A percentile compares a stretch with the other conserved stretches of the same genome.
phyloP scores from a whole-genome alignment of 2,888 invertebrate species.

The Zhuqinia jingwanae region DNA sequence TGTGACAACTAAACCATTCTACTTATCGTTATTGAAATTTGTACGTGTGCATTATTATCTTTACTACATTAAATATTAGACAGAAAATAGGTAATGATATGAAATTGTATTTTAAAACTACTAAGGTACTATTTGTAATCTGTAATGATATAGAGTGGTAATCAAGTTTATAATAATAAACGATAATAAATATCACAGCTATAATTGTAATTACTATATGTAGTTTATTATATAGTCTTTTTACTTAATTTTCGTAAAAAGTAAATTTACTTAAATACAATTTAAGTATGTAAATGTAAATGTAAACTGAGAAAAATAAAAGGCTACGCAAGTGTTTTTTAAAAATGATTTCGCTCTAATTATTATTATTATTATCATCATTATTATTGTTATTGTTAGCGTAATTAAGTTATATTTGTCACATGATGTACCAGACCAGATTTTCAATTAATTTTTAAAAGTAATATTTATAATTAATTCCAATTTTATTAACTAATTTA shows the following conservation, averaged over 20 bases:
- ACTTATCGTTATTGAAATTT: conserved; percentile 60
- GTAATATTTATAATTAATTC: background rate
- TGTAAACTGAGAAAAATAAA: no score
- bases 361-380: background rate
- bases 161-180: no score
- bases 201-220: no score
- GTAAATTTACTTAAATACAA: background rate
- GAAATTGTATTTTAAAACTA: background rate
- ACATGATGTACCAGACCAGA: conserved; percentile 40
- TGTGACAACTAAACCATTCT: no score
- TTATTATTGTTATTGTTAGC: background rate
- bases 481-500: background rate
- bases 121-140: no score
- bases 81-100: conserved; percentile 15
- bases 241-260: background rate
- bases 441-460: background rate
- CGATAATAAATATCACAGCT: no score
- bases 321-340: no score
- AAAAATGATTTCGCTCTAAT: background rate
- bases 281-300: no score
- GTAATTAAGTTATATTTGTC: background rate
- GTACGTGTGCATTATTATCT: conserved; percentile 61
- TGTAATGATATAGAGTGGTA: no score
- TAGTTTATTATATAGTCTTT: no score
- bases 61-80: conserved; percentile 20